Conservation (phyloP, 2,888 invertebrate genomes). For the Trichopoda pennipes region DNA sequence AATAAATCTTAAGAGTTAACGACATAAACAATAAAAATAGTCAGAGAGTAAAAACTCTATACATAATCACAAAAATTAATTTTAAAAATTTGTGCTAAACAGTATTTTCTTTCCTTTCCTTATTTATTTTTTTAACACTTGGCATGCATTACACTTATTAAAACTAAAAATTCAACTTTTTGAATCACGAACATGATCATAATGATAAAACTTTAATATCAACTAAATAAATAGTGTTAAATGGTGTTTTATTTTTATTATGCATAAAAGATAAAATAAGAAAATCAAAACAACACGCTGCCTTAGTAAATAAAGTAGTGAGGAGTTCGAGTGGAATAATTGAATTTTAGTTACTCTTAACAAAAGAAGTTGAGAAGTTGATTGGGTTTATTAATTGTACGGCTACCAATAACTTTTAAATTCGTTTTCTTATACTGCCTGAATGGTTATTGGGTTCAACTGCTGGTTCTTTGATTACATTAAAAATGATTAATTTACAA, state of each 20-base stretch:
- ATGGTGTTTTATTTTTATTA: no score
- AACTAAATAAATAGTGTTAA: no score
- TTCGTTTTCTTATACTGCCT: neutral
- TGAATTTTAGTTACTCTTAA: neutral
- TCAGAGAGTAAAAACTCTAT: slow-evolving; percentile 4
- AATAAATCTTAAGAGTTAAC: slow-evolving; percentile 60
- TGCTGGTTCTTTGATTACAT: no score
- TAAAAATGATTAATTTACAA: no score
- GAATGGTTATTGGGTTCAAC: no score
- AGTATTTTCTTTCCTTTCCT: neutral
- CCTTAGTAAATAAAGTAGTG: neutral
- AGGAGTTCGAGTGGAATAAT: neutral
- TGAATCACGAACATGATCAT: no score
- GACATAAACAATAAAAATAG: slow-evolving; percentile 52
- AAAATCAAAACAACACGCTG: neutral
- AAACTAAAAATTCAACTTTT: no score
- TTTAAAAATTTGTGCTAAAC: slow-evolving; percentile 23
- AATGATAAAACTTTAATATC: no score
- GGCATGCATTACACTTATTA: slow-evolving; percentile 32
- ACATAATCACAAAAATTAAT: slow-evolving; percentile 26
- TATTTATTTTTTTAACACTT: slow-evolving; percentile 16
- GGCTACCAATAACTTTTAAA: neutral
- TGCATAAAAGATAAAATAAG: neutral
- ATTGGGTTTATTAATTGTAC: neutral
- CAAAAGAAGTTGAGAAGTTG: neutral